These are phyloP conservation scores for Apomyelois bistriatella DNA, from an alignment of 2,888 invertebrate genomes.

Conservation along the genomic window DNA sequence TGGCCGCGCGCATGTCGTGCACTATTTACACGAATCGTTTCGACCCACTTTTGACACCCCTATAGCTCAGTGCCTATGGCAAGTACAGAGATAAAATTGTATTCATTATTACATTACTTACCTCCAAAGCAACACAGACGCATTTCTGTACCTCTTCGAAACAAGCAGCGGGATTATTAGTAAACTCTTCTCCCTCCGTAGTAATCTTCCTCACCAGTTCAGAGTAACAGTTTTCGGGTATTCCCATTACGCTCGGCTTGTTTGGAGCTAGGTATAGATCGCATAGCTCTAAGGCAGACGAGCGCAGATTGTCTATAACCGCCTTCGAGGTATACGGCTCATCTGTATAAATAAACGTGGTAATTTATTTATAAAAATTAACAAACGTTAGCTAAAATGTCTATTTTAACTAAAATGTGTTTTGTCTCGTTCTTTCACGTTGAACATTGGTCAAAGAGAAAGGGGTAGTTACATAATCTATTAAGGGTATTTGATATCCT, in stretches of 20 bases:
- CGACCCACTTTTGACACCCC: too few species aligned
- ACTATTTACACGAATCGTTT: too few species aligned
- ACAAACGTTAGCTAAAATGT: too few species aligned
- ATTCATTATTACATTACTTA: constrained; percentile 57
- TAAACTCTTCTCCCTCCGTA: constrained; percentile 66
- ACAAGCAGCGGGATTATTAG: constrained; percentile 82
- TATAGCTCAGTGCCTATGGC: too few species aligned
- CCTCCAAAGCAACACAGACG: constrained; percentile 80
- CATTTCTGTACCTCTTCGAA: constrained; percentile 91
- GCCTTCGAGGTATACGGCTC: constrained; percentile 60
- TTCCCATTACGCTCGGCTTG: constrained; percentile 51
- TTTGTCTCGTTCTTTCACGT: too few species aligned
- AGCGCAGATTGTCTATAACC: constrained; percentile 62
- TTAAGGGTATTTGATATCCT: too few species aligned
- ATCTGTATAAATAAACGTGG: constrained; percentile 37
- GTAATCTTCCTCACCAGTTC: constrained; percentile 68
- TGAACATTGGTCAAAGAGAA: too few species aligned
- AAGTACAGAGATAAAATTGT: too few species aligned
- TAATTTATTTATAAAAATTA: too few species aligned
- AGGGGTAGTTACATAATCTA: too few species aligned
- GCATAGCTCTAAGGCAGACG: constrained; percentile 65
- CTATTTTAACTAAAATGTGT: too few species aligned
- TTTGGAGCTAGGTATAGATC: constrained; percentile 61
- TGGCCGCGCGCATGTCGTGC: too few species aligned
- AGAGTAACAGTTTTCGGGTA: constrained; percentile 57